phyloP scores from a whole-genome alignment of 2,888 invertebrate species.

The Drosophila cognata region DNA sequence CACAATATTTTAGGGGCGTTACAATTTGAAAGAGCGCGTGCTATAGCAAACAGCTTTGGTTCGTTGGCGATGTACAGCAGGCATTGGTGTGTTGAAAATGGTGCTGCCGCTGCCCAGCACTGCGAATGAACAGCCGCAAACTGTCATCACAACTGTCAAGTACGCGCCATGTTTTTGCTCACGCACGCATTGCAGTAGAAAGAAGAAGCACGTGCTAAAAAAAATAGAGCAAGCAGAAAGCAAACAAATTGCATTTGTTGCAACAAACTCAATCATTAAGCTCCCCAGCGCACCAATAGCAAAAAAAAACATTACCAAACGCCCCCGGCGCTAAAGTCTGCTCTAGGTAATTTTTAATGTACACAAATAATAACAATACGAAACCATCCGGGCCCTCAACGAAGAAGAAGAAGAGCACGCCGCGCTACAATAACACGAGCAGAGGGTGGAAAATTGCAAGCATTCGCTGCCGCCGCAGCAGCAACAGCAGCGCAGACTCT shows the following conservation, averaged over 20 bases:
- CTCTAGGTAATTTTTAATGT: constrained; percentile 30
- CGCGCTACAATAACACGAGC: constrained; percentile 54
- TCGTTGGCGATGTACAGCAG: background rate
- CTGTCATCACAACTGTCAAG: constrained; percentile 59
- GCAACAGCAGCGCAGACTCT: constrained; percentile 52
- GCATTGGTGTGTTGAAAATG: background rate
- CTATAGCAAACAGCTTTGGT: constrained; percentile 12
- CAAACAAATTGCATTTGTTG: constrained; percentile 51
- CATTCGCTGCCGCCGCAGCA: constrained; percentile 14
- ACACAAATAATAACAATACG: constrained; percentile 39
- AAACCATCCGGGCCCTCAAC: background rate
- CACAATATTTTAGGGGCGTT: background rate
- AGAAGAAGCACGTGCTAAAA: constrained; percentile 70
- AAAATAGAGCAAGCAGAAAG: constrained; percentile 27
- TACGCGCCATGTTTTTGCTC: constrained; percentile 64
- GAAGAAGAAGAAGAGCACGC: constrained; percentile 45
- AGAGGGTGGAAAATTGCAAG: constrained; percentile 48
- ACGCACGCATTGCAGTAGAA: constrained; percentile 62
- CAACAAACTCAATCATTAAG: constrained; percentile 4
- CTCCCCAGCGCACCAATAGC: background rate
- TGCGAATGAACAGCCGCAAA: constrained; percentile 20
- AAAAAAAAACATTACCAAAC: background rate
- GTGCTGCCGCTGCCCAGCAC: constrained; percentile 52
- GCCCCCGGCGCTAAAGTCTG: constrained; percentile 16
- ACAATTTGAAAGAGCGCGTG: background rate